Base-by-base conservation (phyloP, 2,113 vertebrate species). In the Penelope pileata region DNA sequence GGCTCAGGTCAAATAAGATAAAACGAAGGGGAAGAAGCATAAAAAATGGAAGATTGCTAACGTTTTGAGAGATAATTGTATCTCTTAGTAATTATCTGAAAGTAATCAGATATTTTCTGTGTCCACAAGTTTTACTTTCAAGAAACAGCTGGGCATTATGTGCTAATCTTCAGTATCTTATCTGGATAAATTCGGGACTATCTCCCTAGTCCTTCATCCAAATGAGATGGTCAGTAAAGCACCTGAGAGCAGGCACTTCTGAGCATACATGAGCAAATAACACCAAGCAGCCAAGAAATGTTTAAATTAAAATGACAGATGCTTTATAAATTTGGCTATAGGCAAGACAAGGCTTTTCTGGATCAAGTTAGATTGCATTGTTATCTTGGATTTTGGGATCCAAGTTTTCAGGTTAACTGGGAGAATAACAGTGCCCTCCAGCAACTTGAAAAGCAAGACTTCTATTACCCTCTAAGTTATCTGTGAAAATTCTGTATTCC, bases 181-280 rank as follows among this genome's bases (percentile, higher is more conserved):
- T 62, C 59, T 62, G 24, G 24, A 15, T 62, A 16, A 27, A 15
- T 62, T 62, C 34, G 38, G 24, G 15, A 62, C 34, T 36, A 34
- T 36, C 40, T 64, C 18, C 27, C 27, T 43, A 43, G 40, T 27
- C 27, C 18, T 42, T 16, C 23, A 42, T 40, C 38, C 27, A 19
- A 64, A 38, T 27, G 38, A 64, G 62, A 18, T 42, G 27, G 60
- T 40, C 26, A 63, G 62, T 64, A 64, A 43, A 64, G 10, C 18
- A 64, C 12, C 27, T 64, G 40, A 32, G 27, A 64, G 8, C 40
- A 64, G 62, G 29, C 9, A 38, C 12, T 40, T 81, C 4, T 72
- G 7, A 76, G 1, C 7, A 34, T 7, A 5, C 13, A 23, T 0
- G 1, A 58, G 7, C 17, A 73, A n/a, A 7, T 68, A 80, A 58